Percentiles rank a stretch among this genome's conserved stretches.
phyloP scores from a whole-genome alignment of 2,113 vertebrate genomes.

The Centrocercus urophasianus region DNA sequence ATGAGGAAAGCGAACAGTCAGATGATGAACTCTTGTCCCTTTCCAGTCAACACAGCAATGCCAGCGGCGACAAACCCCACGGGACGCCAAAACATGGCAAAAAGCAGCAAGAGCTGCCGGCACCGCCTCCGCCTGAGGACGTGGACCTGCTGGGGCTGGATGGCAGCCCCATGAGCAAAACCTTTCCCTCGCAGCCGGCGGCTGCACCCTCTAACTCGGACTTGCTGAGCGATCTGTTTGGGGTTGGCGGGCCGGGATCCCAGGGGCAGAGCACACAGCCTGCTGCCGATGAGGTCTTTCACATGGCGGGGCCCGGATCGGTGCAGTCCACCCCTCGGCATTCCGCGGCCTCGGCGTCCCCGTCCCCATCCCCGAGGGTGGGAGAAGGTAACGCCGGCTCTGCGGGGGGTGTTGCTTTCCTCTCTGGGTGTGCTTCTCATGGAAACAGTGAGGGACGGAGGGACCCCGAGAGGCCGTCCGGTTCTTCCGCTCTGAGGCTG shows the following conservation, averaged over 20 bases:
- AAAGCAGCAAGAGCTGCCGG: slow-evolving; percentile 72
- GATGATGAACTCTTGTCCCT: slow-evolving; percentile 98
- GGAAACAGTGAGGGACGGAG: background rate
- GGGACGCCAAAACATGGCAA: slow-evolving; percentile 78
- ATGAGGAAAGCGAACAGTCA: slow-evolving; percentile 95
- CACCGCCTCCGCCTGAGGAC: slow-evolving; percentile 80
- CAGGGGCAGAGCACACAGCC: slow-evolving; percentile 74
- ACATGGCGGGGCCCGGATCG: slow-evolving; percentile 80
- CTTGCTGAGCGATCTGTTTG: slow-evolving; percentile 92
- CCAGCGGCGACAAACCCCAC: slow-evolving; percentile 80
- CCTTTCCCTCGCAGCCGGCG: slow-evolving; percentile 72
- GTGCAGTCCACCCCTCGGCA: slow-evolving; percentile 92
- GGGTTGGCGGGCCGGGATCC: slow-evolving; percentile 66
- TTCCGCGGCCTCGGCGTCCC: slow-evolving; percentile 81
- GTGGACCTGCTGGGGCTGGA: slow-evolving; percentile 93
- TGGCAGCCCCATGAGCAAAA: slow-evolving; percentile 78
- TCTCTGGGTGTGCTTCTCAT: rapidly evolving
- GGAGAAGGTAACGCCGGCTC: slow-evolving; percentile 80
- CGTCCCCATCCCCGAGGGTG: slow-evolving; percentile 84
- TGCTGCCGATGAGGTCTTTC: slow-evolving; percentile 75
- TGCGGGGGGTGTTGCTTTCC: background rate
- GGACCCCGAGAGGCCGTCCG: background rate
- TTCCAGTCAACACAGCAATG: slow-evolving; percentile 91
- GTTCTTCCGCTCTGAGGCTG: background rate
- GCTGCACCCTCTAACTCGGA: slow-evolving; percentile 87